Base-by-base conservation (phyloP, 2,888 invertebrate species). In the Leucoptera coffeella region DNA sequence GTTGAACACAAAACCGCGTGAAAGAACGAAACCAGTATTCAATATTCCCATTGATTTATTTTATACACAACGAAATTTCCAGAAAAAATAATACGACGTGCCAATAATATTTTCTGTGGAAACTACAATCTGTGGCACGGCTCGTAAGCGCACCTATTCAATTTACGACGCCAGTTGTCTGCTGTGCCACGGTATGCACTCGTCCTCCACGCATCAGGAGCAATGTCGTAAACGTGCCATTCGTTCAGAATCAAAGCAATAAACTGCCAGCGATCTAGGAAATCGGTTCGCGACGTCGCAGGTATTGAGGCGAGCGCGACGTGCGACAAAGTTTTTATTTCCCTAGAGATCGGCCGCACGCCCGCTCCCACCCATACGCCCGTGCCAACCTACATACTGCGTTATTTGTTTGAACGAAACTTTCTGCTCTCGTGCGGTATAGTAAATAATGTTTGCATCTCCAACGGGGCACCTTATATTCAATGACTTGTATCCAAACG, bases 251-350 rank as follows among this genome's bases (percentile, higher is more conserved):
- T 64, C 60, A 61, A 55, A 57, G 53, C 53, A 42, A 58, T 65
- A 64, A 64, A 64, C 47, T 56, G 55, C 52, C 25, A 23, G 30
- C 50, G 22, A 17, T 26, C 12, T 50, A 56, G 50, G 50, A 54
- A 64, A 64, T 64, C 62, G 59, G 56, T 48, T 61, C 53, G 47
- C 42, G 49, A 43, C 44, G 43, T 55, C 55, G 60, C 56, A 57
- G 62, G 64, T 57, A 60, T 60, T 60, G 61, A 62, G 60, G 58
- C 59, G 57, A 54, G 14, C 27, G 62, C 60, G 65, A 61, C 62
- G 62, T 59, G 64, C 62, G 58, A 62, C 62, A 67, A 69, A 69
- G 59, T 67, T 69, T 67, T 67, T 67, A 67, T 67, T 69, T 69
- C 67, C 67, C 69, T 33, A 28, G 67, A 60, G 69, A 53, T 53